Conservation (phyloP, 2,797 vertebrate genomes). For the Pseudochirops corinnae region DNA sequence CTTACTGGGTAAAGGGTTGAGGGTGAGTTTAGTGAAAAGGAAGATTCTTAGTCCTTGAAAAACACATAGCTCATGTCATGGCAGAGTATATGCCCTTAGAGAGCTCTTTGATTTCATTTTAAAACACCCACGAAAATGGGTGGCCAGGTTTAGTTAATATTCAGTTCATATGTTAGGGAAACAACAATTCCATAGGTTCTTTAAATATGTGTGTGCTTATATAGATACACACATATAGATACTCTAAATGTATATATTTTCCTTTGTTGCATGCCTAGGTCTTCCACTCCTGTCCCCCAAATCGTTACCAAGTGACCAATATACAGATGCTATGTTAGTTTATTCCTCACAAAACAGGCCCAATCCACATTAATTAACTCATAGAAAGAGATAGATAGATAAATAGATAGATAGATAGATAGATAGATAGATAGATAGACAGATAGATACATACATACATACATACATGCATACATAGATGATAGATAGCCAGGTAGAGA, state of each 20-base stretch:
- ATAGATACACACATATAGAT: neutral
- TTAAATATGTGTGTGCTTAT: neutral
- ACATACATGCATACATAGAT: too few species aligned
- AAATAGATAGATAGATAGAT: too few species aligned
- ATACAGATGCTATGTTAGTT: too few species aligned
- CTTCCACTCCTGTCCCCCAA: neutral
- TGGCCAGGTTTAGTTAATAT: neutral
- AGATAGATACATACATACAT: too few species aligned
- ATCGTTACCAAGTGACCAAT: too few species aligned
- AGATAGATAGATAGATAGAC: too few species aligned
- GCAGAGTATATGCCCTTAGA: neutral
- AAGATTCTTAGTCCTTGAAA: constrained; percentile 16
- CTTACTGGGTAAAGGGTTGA: neutral
- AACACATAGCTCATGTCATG: neutral
- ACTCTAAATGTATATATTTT: neutral
- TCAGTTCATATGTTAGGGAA: neutral
- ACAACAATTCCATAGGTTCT: neutral
- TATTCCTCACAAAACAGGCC: too few species aligned
- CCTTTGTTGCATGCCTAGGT: neutral
- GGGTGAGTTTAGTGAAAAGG: neutral
- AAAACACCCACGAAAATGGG: neutral
- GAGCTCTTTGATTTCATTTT: neutral
- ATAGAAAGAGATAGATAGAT: too few species aligned
- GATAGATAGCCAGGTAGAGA: too few species aligned
- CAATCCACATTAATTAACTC: too few species aligned